Evolutionary conservation across 2,888 invertebrate species (phyloP).

Genomic region (Neria commutata): DNA sequence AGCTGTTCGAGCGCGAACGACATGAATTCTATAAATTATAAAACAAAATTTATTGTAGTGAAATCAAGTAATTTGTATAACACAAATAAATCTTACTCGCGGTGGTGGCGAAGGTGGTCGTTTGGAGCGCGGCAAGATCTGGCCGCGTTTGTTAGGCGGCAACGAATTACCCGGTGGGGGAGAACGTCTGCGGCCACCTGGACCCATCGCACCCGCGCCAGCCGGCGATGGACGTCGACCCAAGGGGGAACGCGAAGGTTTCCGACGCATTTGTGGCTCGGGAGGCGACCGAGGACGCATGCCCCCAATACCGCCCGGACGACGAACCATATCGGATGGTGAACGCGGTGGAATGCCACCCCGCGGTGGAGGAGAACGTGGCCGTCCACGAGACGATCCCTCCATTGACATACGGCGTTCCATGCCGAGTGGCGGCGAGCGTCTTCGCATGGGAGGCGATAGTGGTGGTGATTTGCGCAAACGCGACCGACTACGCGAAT

Average conservation of each 20-base stretch:
- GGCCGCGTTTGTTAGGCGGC: constrained; percentile 46
- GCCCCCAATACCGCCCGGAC: constrained; percentile 41
- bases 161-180: constrained; percentile 48
- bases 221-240: constrained; percentile 44
- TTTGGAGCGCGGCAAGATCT: constrained; percentile 60
- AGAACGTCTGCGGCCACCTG: constrained; percentile 46
- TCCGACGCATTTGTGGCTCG: constrained; percentile 55
- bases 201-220: constrained; percentile 34
- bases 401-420: constrained; percentile 61
- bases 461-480: constrained; percentile 60
- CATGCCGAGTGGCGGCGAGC: constrained; percentile 58
- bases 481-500: constrained; percentile 57
- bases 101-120: constrained; percentile 63
- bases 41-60: background rate
- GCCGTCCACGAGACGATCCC: constrained; percentile 45
- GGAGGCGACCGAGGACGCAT: constrained; percentile 58
- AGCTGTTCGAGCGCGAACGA: constrained; percentile 76
- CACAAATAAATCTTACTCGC: constrained; percentile 47
- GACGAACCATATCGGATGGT: constrained; percentile 52
- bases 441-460: constrained; percentile 58
- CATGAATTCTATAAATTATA: constrained; percentile 55
- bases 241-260: constrained; percentile 56
- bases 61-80: background rate
- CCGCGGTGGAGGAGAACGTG: constrained; percentile 53
- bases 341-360: constrained; percentile 51